Evolutionary conservation across 2,888 invertebrate genomes (phyloP), one percentile per base, ranked within the genome.

Genomic region (Mythimna impura): DNA sequence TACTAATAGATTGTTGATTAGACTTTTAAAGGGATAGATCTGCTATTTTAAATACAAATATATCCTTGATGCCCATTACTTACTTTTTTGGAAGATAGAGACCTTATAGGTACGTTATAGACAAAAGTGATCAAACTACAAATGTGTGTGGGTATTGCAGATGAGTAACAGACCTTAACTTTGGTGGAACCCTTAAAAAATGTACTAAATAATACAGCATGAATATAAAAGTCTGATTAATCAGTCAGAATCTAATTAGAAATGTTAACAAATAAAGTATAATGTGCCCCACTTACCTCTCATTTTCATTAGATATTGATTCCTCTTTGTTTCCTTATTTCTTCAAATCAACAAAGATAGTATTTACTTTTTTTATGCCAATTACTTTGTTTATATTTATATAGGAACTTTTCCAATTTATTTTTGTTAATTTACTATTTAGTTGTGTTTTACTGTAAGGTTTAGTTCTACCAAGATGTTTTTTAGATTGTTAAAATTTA

Each of bases 221-320:
- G 9, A 20, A 34, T 3, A 1, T 25, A 54, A 30, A 30, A 57
- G 0, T 40, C 54, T 14, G 9, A 34, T 43, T 62, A 40, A 52
- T 43, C 52, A 0, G 8, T 25, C n/a, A 22, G 3, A 34, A 25
- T 54, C 10, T n/a, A 25, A 47, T 63, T 25, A 30, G 3, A 63
- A 36, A 69, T 9, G 20, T 40, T 9, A 25, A 25, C 17, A 50
- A 61, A 64, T 14, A 36, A 36, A 22, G 1, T 17, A 20, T 14
- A 25, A n/a, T 66, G 25, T 54, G 6, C 25, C n/a, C 4, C n/a
- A 84, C 83, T 78, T 43, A 83, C 83, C 79, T 70, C 40, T 75
- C 71, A 82, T 82, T 73, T 73, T 78, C 43, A 71, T 60, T 76
- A 22, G 10, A 17, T 57, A 70, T n/a, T 3, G 43, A 12, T 66